Evolutionary conservation across 2,888 invertebrate genomes (phyloP).

Genomic region (Orgyia antiqua): DNA sequence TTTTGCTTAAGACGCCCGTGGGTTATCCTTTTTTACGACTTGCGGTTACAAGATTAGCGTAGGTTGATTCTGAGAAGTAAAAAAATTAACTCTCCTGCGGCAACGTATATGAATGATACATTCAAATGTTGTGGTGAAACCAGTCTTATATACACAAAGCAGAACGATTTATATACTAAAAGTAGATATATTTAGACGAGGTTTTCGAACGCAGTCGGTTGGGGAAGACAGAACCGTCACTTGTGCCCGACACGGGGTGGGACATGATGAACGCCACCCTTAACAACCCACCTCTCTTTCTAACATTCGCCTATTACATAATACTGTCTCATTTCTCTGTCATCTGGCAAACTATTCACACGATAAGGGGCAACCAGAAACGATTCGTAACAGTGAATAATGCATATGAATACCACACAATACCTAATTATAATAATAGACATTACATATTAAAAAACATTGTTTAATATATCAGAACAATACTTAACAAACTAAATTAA

Average conservation of each 20-base stretch:
- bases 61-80: conserved; percentile 63
- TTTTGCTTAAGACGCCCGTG: conserved; percentile 49
- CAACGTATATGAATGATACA: conserved; percentile 43
- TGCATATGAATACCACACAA: conserved; percentile 52
- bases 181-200: conserved; percentile 48
- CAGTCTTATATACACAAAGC: conserved; percentile 15
- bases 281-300: conserved; percentile 43
- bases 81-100: conserved; percentile 52
- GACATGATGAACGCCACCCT: conserved; percentile 67
- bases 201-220: conserved; percentile 60
- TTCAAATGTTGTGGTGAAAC: conserved; percentile 30
- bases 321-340: conserved; percentile 40
- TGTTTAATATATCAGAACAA: too few species aligned
- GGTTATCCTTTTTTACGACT: conserved; percentile 60
- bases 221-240: conserved; percentile 68
- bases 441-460: conserved; percentile 22
- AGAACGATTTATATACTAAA: conserved; percentile 25
- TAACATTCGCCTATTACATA: conserved; percentile 29
- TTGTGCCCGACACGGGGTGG: conserved; percentile 71
- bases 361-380: conserved; percentile 59
- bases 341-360: conserved; percentile 67
- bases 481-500: too few species aligned
- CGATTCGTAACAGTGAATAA: conserved; percentile 74
- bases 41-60: conserved; percentile 63
- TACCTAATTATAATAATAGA: conserved; percentile 57